A percentile compares a stretch with the other conserved stretches of the same genome.
Evolutionary conservation across 2,113 vertebrate genomes (phyloP).

Genomic region (Dolichotis patagonum): DNA sequence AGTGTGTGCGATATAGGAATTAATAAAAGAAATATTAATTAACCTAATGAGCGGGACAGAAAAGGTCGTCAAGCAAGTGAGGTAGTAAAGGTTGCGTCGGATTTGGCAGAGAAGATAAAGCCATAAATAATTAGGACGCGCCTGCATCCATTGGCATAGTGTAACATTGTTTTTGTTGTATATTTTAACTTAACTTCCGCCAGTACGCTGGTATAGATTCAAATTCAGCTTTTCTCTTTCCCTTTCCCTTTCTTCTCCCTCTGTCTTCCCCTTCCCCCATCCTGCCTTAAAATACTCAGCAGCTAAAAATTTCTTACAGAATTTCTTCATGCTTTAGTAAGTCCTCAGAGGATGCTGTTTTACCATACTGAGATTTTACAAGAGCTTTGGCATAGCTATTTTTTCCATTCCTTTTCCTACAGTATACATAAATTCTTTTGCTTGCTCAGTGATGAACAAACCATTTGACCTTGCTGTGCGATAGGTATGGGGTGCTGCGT

Average conservation of each 20-base stretch:
- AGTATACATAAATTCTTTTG: not conserved
- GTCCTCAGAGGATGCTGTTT: conserved; percentile 27
- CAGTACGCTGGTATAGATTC: not conserved
- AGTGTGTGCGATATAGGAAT: not conserved
- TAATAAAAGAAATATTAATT: not conserved
- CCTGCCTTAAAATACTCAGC: conserved; percentile 1
- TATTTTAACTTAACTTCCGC: not conserved
- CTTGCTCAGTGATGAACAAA: not conserved
- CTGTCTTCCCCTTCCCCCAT: not conserved
- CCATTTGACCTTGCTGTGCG: not conserved
- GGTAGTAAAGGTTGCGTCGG: conserved; percentile 13
- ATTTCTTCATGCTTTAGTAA: conserved; percentile 21
- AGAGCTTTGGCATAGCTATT: not conserved
- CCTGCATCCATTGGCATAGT: not conserved
- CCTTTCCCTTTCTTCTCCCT: not conserved
- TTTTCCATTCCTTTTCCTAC: conserved; percentile 19
- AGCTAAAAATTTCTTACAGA: conserved; percentile 33
- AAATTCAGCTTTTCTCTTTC: conserved; percentile 2
- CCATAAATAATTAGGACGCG: not conserved
- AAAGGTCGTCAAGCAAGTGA: conserved; percentile 1
- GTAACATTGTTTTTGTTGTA: not conserved
- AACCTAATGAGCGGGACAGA: not conserved
- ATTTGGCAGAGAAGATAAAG: not conserved
- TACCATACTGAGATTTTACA: conserved; percentile 37
- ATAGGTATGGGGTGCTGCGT: no score